phyloP scores from a whole-genome alignment of 2,888 invertebrate species.

The Gisinianus flammeolus region DNA sequence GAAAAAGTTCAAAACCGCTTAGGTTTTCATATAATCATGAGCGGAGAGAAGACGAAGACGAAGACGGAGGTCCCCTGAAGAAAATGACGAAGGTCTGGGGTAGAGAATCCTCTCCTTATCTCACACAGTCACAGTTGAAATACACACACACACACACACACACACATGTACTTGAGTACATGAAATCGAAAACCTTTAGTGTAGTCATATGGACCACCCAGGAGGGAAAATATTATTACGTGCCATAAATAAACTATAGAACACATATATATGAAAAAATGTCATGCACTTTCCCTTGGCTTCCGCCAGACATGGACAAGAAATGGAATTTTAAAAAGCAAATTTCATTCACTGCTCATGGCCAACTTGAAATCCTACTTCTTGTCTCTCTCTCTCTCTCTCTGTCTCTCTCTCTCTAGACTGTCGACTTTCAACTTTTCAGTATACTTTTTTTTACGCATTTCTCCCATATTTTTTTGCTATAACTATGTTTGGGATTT shows the following conservation, averaged over 20 bases:
- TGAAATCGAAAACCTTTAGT: constrained; percentile 17
- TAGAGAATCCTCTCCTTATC: neutral
- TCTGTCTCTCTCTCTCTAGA: neutral
- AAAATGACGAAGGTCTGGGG: neutral
- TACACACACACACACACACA: neutral
- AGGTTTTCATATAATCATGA: neutral
- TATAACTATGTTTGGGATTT: too few species aligned
- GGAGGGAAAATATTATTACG: constrained; percentile 35
- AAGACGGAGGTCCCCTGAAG: too few species aligned
- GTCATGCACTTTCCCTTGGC: constrained; percentile 1
- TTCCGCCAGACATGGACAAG: constrained; percentile 27
- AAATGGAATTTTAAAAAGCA: constrained; percentile 39
- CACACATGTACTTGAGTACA: neutral
- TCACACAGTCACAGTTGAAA: neutral
- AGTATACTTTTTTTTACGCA: too few species aligned
- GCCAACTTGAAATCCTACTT: neutral
- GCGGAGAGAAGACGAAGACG: neutral
- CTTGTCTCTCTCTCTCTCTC: neutral
- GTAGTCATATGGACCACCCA: constrained; percentile 23
- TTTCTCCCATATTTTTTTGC: too few species aligned
- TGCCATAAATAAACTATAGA: constrained; percentile 36
- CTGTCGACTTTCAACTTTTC: neutral
- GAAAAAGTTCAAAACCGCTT: neutral
- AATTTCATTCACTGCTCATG: constrained; percentile 23
- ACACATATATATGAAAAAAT: too few species aligned